Percentiles rank a stretch among this genome's conserved stretches.
phyloP scores from a whole-genome alignment of 2,888 invertebrate genomes.

The Pyrrhosoma nymphula region DNA sequence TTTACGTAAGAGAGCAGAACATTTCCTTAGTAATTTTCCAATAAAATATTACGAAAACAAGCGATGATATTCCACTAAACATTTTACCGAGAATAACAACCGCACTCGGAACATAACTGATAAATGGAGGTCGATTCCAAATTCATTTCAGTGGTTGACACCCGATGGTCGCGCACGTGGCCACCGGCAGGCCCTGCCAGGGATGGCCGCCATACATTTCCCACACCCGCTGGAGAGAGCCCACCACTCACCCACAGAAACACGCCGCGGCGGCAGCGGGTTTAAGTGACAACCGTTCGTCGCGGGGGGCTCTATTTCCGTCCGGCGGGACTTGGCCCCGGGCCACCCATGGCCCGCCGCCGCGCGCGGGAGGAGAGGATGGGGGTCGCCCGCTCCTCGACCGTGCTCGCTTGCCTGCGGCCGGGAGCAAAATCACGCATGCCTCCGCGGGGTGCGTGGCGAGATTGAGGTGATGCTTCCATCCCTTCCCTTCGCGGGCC shows the following conservation, averaged over 20 bases:
- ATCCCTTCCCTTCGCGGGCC: no score
- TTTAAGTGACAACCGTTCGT: conserved; percentile 46
- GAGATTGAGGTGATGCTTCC: not conserved
- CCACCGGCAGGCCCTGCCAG: no score
- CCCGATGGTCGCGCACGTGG: not conserved
- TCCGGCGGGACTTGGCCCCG: conserved; percentile 46
- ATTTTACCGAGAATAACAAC: no score
- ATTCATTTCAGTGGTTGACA: not conserved
- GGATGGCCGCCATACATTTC: conserved; percentile 27
- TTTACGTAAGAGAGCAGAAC: no score
- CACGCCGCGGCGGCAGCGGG: conserved; percentile 10
- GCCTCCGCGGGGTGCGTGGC: conserved; percentile 51
- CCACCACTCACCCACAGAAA: not conserved
- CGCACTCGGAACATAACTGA: no score
- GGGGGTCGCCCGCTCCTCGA: not conserved
- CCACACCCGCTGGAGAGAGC: not conserved
- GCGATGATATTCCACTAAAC: no score
- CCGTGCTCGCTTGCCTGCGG: not conserved
- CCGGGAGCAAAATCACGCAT: not conserved
- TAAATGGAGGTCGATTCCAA: no score
- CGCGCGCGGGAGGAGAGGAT: not conserved
- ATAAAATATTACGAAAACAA: no score
- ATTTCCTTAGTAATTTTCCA: no score
- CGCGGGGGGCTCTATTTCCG: conserved; percentile 36
- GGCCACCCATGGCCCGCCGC: not conserved